Evolutionary conservation across 2,113 vertebrate species (phyloP).

Genomic region (Anseranas semipalmata): DNA sequence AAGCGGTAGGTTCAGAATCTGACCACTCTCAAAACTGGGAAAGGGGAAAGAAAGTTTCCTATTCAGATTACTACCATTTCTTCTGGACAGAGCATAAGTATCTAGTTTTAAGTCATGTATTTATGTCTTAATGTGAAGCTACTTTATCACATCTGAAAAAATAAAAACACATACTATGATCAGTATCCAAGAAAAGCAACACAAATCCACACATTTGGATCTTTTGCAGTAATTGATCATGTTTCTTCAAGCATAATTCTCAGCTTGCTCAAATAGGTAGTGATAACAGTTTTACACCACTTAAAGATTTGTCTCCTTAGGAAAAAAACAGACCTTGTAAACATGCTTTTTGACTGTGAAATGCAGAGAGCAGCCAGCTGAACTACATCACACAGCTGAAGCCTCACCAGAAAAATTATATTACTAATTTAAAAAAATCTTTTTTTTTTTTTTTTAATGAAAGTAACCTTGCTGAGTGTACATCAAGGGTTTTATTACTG

Average conservation of each 20-base stretch:
- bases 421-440: neutral
- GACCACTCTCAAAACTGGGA: neutral
- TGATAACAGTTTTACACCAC: neutral
- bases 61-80: neutral
- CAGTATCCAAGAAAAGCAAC: neutral
- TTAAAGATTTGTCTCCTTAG: neutral
- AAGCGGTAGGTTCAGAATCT: neutral
- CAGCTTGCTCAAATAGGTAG: neutral
- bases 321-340: neutral
- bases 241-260: neutral
- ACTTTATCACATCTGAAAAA: neutral
- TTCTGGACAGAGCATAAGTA: neutral
- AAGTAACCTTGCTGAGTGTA: slow-evolving; percentile 58
- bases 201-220: neutral
- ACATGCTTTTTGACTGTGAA: neutral
- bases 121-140: neutral
- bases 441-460: neutral
- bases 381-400: neutral
- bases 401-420: neutral
- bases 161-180: neutral
- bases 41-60: neutral
- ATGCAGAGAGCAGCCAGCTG: neutral
- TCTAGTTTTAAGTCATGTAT: neutral
- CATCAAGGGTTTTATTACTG: slow-evolving; percentile 70
- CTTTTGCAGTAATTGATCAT: neutral